Percentiles rank a stretch among this genome's conserved stretches.
Evolutionary conservation across 2,797 vertebrate genomes (phyloP).

Genomic region (Balearica regulorum): DNA sequence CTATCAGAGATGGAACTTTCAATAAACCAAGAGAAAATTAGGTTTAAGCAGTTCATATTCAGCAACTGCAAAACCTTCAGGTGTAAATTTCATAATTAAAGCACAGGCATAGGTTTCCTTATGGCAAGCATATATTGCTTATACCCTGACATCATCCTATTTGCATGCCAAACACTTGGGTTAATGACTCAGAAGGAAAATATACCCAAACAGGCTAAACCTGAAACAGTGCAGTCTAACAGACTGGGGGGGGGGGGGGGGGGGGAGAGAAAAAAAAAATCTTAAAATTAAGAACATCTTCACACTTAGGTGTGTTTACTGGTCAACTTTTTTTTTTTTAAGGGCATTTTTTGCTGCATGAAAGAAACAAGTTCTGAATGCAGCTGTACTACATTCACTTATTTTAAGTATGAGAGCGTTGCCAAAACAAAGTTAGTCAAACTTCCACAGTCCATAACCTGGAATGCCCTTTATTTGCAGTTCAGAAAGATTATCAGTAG

Average conservation of each 20-base stretch:
- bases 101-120: background rate
- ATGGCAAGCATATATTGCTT: background rate
- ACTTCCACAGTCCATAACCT: background rate
- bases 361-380: background rate
- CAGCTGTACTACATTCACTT: background rate
- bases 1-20: background rate
- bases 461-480: background rate
- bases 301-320: background rate
- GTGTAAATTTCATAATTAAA: background rate
- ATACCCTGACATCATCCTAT: conserved; percentile 4
- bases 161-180: conserved; percentile 1
- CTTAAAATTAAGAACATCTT: background rate
- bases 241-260: background rate
- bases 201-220: conserved; percentile 11
- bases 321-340: background rate
- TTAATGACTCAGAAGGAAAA: conserved; percentile 18
- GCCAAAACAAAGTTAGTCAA: background rate
- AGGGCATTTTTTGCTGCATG: background rate
- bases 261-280: too few relatives aligned
- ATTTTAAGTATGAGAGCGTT: background rate
- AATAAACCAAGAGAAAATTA: background rate
- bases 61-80: background rate
- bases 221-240: background rate
- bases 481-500: background rate
- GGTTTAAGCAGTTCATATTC: background rate